Percentiles rank a stretch among this genome's conserved stretches.
phyloP scores from a whole-genome alignment of 2,888 invertebrate genomes.

The Meganola albula region DNA sequence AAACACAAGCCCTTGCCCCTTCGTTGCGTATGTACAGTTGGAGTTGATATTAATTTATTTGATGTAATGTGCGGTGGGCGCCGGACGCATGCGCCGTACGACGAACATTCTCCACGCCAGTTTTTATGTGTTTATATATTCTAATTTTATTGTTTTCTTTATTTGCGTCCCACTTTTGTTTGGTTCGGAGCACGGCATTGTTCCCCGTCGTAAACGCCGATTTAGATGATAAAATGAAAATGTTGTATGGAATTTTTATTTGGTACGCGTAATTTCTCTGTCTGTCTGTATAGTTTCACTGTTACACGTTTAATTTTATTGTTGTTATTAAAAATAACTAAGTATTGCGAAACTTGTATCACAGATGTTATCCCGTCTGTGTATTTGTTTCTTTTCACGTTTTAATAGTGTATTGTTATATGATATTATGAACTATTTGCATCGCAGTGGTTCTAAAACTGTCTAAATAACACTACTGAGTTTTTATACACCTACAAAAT shows the following conservation, averaged over 20 bases:
- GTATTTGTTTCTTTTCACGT: slow-evolving; percentile 15
- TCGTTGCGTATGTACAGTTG: slow-evolving; percentile 31
- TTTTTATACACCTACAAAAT: slow-evolving; percentile 17
- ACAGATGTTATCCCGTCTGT: slow-evolving; percentile 20
- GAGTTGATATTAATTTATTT: slow-evolving; percentile 57
- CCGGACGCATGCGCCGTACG: slow-evolving; percentile 57
- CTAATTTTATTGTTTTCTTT: slow-evolving; percentile 79
- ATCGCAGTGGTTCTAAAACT: slow-evolving; percentile 11
- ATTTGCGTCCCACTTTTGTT: slow-evolving; percentile 78
- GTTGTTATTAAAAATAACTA: slow-evolving; percentile 32
- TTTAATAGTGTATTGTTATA: slow-evolving; percentile 15
- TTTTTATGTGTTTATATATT: slow-evolving; percentile 77
- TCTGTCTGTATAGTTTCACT: slow-evolving; percentile 35
- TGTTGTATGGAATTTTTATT: slow-evolving; percentile 67
- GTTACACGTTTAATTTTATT: slow-evolving; percentile 36
- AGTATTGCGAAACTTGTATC: slow-evolving; percentile 25
- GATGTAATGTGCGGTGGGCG: slow-evolving; percentile 50
- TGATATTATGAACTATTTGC: slow-evolving; percentile 8
- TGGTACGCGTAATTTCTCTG: slow-evolving; percentile 49
- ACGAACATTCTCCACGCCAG: slow-evolving; percentile 62
- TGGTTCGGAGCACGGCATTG: slow-evolving; percentile 72
- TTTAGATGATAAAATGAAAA: slow-evolving; percentile 76
- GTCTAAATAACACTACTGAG: slow-evolving; percentile 8
- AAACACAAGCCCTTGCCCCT: slow-evolving; percentile 38
- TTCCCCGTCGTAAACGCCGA: slow-evolving; percentile 74